phyloP scores from a whole-genome alignment of 2,113 vertebrate species.

The Myiozetetes cayanensis region DNA sequence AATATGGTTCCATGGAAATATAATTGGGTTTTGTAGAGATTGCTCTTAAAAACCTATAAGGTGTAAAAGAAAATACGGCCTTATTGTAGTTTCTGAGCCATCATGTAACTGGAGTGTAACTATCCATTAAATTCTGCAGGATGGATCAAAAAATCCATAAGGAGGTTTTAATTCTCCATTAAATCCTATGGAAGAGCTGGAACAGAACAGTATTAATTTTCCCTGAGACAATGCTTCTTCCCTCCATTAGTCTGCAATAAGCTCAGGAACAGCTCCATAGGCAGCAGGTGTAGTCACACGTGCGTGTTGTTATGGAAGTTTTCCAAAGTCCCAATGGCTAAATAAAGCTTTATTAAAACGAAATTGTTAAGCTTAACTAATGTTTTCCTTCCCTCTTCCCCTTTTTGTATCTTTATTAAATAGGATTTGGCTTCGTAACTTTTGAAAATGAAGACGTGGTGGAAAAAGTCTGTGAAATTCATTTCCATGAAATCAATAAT shows the following conservation, averaged over 20 bases:
- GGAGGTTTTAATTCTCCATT: conserved; percentile 47
- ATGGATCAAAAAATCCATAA: conserved; percentile 36
- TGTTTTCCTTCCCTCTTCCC: neutral
- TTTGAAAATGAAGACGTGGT: conserved; percentile 99
- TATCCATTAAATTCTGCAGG: conserved; percentile 42
- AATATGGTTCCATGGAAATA: conserved; percentile 22
- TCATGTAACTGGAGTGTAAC: neutral
- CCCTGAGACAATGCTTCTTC: neutral
- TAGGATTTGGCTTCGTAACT: conserved; percentile 99
- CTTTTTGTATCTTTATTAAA: conserved; percentile 8
- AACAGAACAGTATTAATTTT: neutral
- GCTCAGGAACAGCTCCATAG: neutral
- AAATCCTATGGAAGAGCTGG: conserved; percentile 38
- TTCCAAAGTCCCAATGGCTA: neutral
- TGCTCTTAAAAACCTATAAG: conserved; percentile 38
- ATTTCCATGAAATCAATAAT: conserved; percentile 99
- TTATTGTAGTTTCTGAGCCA: conserved; percentile 14
- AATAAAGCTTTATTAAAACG: neutral
- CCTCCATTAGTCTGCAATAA: neutral
- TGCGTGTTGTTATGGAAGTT: neutral
- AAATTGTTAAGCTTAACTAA: neutral
- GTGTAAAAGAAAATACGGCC: conserved; percentile 26
- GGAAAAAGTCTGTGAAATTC: conserved; percentile 99
- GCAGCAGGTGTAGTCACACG: neutral
- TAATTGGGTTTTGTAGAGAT: conserved; percentile 38